These are phyloP conservation scores for Arctocebus calabarensis DNA, from an alignment of 2,797 vertebrate genomes.

Conservation along the genomic window DNA sequence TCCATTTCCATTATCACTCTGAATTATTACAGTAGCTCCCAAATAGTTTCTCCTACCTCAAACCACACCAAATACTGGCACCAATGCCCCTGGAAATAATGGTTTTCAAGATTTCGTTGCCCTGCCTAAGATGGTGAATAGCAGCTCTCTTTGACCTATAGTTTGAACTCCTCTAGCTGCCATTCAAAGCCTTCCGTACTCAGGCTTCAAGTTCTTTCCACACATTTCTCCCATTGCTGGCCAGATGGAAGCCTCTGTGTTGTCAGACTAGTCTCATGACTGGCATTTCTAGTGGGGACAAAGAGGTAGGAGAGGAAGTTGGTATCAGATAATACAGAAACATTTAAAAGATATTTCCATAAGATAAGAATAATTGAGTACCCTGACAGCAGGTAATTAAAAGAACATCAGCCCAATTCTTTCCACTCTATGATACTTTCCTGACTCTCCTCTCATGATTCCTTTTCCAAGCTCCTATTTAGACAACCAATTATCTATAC, in stretches of 20 bases:
- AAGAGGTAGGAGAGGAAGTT: constrained; percentile 14
- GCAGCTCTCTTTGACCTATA: neutral
- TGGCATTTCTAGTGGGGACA: neutral
- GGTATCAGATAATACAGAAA: constrained; percentile 45
- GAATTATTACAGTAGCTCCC: neutral
- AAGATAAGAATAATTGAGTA: constrained; percentile 59
- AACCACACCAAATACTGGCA: neutral
- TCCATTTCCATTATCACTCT: neutral
- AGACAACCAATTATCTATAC: constrained; percentile 49
- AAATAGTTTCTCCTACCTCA: constrained; percentile 13
- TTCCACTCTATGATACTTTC: neutral
- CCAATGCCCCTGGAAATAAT: neutral
- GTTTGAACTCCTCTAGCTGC: neutral
- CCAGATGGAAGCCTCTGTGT: neutral
- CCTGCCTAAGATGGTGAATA: neutral
- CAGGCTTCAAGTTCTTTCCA: neutral
- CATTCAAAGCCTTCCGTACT: neutral
- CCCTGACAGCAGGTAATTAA: constrained; percentile 38
- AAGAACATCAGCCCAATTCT: constrained; percentile 41
- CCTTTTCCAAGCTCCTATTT: constrained; percentile 31
- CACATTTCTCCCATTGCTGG: neutral
- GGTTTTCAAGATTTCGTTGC: neutral
- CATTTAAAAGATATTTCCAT: constrained; percentile 60
- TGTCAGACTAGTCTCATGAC: neutral
- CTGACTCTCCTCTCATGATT: constrained; percentile 32